Evolutionary conservation across 2,113 vertebrate genomes (phyloP).

Genomic region (Sturnira hondurensis): DNA sequence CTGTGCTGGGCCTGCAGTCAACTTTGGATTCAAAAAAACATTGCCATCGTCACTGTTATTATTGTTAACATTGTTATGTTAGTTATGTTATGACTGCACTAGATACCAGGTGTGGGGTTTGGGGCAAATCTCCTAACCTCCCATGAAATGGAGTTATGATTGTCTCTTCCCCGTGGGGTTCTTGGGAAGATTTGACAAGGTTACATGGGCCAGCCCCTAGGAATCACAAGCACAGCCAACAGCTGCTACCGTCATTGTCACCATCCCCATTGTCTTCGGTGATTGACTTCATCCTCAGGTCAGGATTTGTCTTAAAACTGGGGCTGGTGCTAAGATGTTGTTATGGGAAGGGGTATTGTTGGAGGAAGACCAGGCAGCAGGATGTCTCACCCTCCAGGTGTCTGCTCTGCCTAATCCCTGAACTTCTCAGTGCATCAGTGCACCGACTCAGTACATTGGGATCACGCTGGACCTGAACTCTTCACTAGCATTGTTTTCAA

Average conservation of each 20-base stretch:
- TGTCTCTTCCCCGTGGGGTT: not conserved
- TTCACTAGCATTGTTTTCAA: not conserved
- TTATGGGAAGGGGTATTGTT: rapidly evolving
- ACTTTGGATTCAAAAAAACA: rapidly evolving
- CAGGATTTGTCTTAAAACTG: not conserved
- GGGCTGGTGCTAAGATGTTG: not conserved
- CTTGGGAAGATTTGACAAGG: not conserved
- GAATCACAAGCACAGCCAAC: rapidly evolving
- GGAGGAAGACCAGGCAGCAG: too few relatives aligned
- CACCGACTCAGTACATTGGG: not conserved
- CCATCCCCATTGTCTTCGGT: not conserved
- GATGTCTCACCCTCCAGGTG: too few relatives aligned
- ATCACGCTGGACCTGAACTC: rapidly evolving
- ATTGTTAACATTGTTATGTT: too few relatives aligned
- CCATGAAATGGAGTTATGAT: rapidly evolving
- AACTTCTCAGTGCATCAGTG: not conserved
- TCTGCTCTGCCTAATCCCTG: not conserved
- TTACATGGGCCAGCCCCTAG: not conserved
- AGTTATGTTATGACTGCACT: too few relatives aligned
- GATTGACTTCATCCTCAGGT: not conserved
- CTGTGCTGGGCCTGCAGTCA: not conserved
- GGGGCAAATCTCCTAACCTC: not conserved
- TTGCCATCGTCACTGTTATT: rapidly evolving
- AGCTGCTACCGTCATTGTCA: not conserved
- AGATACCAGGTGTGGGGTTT: not conserved